Base-by-base conservation (phyloP, 2,113 vertebrate species). In the Vanacampus margaritifer region DNA sequence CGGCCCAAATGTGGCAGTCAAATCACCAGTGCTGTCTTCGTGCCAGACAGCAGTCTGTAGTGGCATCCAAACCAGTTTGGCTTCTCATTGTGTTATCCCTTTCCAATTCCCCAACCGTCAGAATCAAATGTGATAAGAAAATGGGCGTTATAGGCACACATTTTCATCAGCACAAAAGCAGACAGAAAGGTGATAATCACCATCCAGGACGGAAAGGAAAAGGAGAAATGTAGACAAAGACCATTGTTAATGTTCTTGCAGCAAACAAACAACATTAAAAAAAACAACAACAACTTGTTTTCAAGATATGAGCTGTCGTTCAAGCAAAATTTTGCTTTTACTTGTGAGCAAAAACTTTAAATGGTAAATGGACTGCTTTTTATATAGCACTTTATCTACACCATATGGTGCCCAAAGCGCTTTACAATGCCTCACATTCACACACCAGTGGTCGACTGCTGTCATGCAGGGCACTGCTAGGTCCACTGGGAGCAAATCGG, bases 171-270 rank as follows among this genome's bases (percentile, higher is more conserved):
- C 24, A 43, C 0, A 70, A 46, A 43, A 67, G 46, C 60, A 67
- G 71, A 69, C 36, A 16, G 45, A 73, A n/a, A 10, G 28, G 45
- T 3, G 48, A 79, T 71, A 69, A 71, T 54, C 28, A 21, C 12
- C 19, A 14, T 39, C 59, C 14, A 35, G n/a, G 24, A 35, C 23
- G 1, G 12, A 57, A 17, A 13, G 24, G 24, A 54, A 54, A 26
- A 24, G 23, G 7, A 24, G 24, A 11, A 23, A 24, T 54, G 11
- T 54, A 1, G 11, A 54, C 24, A 54, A 24, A 54, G 51, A 14
- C 51, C 28, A 57, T 57, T 17, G 26, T 6, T 5, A 6, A 57
- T 32, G 13, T 57, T 57, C 54, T 57, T 57, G 53, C 6, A 11
- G 12, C 23, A 24, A 32, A 57, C 14, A 50, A 21, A 9, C 48